These are phyloP conservation scores for Drosophila watanabei DNA, from an alignment of 1,140 invertebrate species.

Conservation along the genomic window DNA sequence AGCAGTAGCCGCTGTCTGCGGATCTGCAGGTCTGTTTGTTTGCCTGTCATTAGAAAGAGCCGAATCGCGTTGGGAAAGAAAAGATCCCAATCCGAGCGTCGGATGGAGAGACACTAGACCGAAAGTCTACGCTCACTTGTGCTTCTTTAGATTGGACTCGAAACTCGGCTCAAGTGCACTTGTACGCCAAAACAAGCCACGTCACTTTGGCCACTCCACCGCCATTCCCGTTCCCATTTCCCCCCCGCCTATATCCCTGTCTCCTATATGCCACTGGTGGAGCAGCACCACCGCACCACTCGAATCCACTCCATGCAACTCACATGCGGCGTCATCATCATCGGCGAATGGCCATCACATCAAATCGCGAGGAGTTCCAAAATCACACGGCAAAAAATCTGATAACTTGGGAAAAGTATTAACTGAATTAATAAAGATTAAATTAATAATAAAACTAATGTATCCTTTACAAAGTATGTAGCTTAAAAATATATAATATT, in stretches of 20 bases:
- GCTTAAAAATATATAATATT: too few relatives aligned
- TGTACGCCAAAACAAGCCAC: constrained; percentile 82
- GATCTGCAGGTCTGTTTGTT: constrained; percentile 74
- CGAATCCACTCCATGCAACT: constrained; percentile 55
- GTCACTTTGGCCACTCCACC: constrained; percentile 74
- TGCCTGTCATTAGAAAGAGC: constrained; percentile 79
- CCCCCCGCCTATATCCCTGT: neutral
- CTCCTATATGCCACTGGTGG: constrained; percentile 12
- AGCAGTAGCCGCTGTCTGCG: constrained; percentile 53
- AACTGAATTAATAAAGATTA: neutral
- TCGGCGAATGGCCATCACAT: constrained; percentile 71
- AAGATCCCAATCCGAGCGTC: constrained; percentile 58
- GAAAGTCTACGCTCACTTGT: constrained; percentile 82
- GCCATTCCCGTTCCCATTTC: neutral
- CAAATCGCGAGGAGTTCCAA: constrained; percentile 55
- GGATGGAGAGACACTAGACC: constrained; percentile 73
- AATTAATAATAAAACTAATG: neutral
- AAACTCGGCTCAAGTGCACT: constrained; percentile 82
- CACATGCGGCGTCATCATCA: constrained; percentile 63
- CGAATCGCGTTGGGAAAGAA: constrained; percentile 42
- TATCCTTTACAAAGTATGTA: too few relatives aligned
- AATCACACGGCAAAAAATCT: constrained; percentile 24
- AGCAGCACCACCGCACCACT: constrained; percentile 46
- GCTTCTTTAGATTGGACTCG: constrained; percentile 83
- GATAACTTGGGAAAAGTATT: neutral